These are phyloP conservation scores for Acronicta aceris DNA, from an alignment of 2,888 invertebrate genomes.

Conservation along the genomic window DNA sequence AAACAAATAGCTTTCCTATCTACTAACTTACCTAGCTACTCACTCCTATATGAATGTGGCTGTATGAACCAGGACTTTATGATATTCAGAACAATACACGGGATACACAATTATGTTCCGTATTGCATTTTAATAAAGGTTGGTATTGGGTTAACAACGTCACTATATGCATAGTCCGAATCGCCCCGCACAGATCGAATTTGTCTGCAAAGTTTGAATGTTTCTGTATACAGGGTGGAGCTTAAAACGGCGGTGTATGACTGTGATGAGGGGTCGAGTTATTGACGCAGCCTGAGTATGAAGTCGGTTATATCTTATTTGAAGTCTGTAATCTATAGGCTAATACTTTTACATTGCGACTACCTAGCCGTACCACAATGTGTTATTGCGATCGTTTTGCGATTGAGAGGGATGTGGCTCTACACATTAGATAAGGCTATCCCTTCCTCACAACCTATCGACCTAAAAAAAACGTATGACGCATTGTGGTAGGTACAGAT, in stretches of 20 bases:
- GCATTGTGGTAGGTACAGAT: too few species aligned
- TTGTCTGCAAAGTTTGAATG: constrained; percentile 89
- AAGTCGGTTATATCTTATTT: constrained; percentile 24
- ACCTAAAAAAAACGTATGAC: too few species aligned
- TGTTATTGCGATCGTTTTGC: too few species aligned
- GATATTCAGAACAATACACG: constrained; percentile 34
- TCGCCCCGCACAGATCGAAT: constrained; percentile 82
- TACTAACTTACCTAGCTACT: constrained; percentile 25
- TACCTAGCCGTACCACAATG: too few species aligned
- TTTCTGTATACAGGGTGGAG: constrained; percentile 76
- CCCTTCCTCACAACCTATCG: too few species aligned
- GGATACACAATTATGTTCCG: constrained; percentile 51
- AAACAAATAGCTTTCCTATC: neutral
- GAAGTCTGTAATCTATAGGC: neutral
- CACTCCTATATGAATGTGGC: constrained; percentile 36
- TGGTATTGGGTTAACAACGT: constrained; percentile 60
- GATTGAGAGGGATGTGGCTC: too few species aligned
- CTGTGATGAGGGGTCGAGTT: constrained; percentile 64
- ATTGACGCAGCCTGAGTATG: constrained; percentile 60
- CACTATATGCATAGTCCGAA: constrained; percentile 73
- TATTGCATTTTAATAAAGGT: constrained; percentile 59
- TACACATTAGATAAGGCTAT: too few species aligned
- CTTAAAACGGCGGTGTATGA: constrained; percentile 73
- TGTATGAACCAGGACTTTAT: constrained; percentile 56
- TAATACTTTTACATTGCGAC: too few species aligned